Base-by-base conservation (phyloP, 1,140 invertebrate species). In the Drosophila guanche region DNA sequence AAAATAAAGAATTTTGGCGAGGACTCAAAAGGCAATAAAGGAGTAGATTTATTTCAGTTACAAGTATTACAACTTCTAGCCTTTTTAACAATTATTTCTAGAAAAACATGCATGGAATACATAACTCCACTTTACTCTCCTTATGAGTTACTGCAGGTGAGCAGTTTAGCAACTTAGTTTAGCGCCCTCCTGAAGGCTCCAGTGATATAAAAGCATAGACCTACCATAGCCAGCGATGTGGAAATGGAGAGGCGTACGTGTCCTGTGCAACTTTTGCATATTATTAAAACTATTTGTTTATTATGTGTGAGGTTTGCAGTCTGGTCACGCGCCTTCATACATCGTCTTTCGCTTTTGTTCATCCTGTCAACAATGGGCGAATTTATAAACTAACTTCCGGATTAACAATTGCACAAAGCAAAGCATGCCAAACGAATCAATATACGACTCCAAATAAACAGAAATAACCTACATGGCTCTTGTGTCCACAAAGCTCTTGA, bases 371-470 rank as follows among this genome's bases (percentile, higher is more conserved):
- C 67, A 72, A 54, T 72, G 66, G 61, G 69, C 71, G 61, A 72
- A 70, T 72, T 71, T 50, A 72, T 62, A 62, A 72, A 72, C 69
- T 72, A 72, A 72, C 69, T 62, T 72, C 67, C 67, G 50, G 56
- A 27, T 33, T 62, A 56, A 72, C 55, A 57, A 71, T 72, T 72
- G 69, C 67, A 27, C 29, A 59, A 33, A 48, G 25, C 4, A 27
- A 5, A 20, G 25, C 25, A 6, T 25, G 0, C 25, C 25, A 27
- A 33, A 16, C 40, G 29, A 55, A 54, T 42, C 14, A 43, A 6
- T 20, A 20, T 20, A n/a, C n/a, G n/a, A n/a, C n/a, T n/a, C n/a
- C n/a, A n/a, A n/a, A n/a, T n/a, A n/a, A n/a, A n/a, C n/a, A n/a
- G n/a, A n/a, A n/a, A n/a, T n/a, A n/a, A n/a, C n/a, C n/a, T n/a